A percentile compares a stretch with the other conserved stretches of the same genome.
Conservation (phyloP, 2,797 vertebrate genomes). For the Gallinago stenura region DNA sequence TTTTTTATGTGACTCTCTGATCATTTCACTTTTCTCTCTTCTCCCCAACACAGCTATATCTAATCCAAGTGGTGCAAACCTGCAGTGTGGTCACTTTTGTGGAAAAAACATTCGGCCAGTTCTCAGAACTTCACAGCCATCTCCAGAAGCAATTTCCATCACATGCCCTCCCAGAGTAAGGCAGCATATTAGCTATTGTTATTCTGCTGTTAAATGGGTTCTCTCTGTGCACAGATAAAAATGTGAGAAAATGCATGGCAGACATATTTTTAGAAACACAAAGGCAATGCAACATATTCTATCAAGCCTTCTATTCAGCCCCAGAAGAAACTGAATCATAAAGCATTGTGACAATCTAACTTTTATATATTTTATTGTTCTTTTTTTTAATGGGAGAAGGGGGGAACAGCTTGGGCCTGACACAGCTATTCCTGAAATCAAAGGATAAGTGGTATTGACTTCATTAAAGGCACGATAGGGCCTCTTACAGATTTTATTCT, state of each 20-base stretch:
- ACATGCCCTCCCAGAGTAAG: constrained; percentile 86
- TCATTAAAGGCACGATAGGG: not conserved
- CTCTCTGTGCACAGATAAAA: constrained; percentile 8
- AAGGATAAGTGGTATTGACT: not conserved
- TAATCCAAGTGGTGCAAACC: constrained; percentile 81
- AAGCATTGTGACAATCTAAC: not conserved
- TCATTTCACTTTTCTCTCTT: not conserved
- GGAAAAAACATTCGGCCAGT: constrained; percentile 84
- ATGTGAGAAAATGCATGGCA: not conserved
- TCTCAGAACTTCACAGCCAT: constrained; percentile 85
- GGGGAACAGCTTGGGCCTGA: not conserved
- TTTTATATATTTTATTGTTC: not conserved
- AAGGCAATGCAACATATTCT: not conserved
- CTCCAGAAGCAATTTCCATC: constrained; percentile 86
- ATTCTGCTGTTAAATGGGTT: constrained; percentile 22
- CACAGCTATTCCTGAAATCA: not conserved
- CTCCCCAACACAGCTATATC: constrained; percentile 74
- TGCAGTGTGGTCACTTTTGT: constrained; percentile 78
- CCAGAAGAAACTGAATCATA: not conserved
- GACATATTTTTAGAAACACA: constrained; percentile 38
- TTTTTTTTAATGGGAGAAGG: not conserved
- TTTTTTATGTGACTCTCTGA: not conserved
- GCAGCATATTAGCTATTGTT: not conserved
- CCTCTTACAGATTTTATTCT: not conserved
- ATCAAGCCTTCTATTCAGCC: not conserved